Conservation (phyloP, 30 jellyfish, hydroid and myxozoan species). For the Calvadosia cruxmelitensis region DNA sequence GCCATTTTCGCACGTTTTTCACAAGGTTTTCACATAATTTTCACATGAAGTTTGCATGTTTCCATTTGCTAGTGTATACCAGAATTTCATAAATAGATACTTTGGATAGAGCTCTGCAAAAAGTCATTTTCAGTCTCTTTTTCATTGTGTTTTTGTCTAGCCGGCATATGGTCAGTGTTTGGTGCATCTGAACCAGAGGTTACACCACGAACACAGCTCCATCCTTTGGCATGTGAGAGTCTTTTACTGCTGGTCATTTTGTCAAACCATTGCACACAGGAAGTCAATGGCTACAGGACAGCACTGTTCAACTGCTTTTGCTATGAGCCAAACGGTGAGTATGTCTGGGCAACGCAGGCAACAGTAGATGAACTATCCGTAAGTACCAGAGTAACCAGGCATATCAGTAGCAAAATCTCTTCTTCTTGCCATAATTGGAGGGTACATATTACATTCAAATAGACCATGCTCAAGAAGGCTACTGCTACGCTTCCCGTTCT, state of each 20-base stretch:
- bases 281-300: constrained; percentile 43
- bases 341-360: too few relatives aligned
- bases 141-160: constrained; percentile 16
- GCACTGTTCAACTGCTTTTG: constrained; percentile 35
- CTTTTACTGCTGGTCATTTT: constrained; percentile 27
- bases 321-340: background rate
- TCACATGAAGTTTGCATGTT: background rate
- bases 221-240: constrained; percentile 70
- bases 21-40: background rate
- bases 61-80: background rate
- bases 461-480: too few relatives aligned
- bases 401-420: too few relatives aligned
- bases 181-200: constrained; percentile 17
- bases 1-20: background rate
- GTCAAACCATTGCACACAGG: constrained; percentile 43
- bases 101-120: background rate
- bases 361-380: too few relatives aligned
- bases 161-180: constrained; percentile 73
- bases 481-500: too few relatives aligned
- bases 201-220: constrained; percentile 11
- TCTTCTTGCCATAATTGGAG: too few relatives aligned
- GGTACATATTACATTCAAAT: too few relatives aligned
- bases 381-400: too few relatives aligned
- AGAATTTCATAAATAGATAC: too few relatives aligned
- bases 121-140: too few relatives aligned